These are phyloP conservation scores for Oncorhynchus nerka DNA, from an alignment of 2,113 vertebrate species.

Conservation along the genomic window DNA sequence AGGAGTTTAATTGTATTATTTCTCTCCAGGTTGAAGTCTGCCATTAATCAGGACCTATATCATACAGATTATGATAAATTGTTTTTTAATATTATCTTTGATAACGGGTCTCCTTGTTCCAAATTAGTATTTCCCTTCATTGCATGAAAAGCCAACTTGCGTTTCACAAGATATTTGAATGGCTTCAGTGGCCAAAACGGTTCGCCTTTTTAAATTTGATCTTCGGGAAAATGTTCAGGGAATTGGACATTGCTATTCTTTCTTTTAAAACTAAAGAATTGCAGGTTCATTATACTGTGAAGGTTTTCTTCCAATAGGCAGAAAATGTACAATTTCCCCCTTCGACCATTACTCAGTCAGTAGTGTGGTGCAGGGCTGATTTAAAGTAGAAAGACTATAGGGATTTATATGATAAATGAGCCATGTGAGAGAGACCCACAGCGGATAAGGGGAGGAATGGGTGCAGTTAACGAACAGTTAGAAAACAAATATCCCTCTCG, in stretches of 20 bases:
- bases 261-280: conserved; percentile 32
- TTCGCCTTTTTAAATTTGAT: conserved; percentile 56
- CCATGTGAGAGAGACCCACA: conserved; percentile 27
- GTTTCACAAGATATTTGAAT: conserved; percentile 58
- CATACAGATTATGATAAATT: conserved; percentile 64
- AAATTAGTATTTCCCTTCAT: conserved; percentile 54
- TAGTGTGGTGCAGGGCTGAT: conserved; percentile 43
- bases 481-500: conserved; percentile 35
- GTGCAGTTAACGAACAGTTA: conserved; percentile 23
- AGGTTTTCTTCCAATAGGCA: conserved; percentile 30
- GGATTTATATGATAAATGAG: conserved; percentile 57
- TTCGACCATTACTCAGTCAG: conserved; percentile 47
- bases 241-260: conserved; percentile 12
- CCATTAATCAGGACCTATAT: conserved; percentile 39
- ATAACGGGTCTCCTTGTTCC: conserved; percentile 46
- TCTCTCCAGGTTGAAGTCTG: conserved; percentile 47
- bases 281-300: conserved; percentile 46
- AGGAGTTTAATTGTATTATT: conserved; percentile 45
- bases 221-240: conserved; percentile 19
- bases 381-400: conserved; percentile 51
- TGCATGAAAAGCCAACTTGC: conserved; percentile 55
- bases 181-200: conserved; percentile 37
- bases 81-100: conserved; percentile 65
- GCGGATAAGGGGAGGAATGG: conserved; percentile 43
- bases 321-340: conserved; percentile 34